Percentiles rank a stretch among this genome's conserved stretches.
phyloP scores from a whole-genome alignment of 2,888 invertebrate genomes.

The Cheilosia grossa region DNA sequence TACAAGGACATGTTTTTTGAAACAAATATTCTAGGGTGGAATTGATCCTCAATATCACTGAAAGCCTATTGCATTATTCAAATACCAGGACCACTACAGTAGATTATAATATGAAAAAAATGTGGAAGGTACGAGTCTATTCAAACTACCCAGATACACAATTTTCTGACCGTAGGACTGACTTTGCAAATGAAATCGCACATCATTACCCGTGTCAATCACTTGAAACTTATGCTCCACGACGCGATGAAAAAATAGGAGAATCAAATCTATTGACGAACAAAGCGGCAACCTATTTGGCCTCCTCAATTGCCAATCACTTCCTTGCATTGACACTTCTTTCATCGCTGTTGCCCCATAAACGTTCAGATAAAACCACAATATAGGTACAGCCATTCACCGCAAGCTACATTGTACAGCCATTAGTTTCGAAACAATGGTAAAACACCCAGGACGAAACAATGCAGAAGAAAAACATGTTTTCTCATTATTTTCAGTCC shows the following conservation, averaged over 20 bases:
- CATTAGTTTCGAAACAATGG: constrained; percentile 65
- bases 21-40: too few relatives aligned
- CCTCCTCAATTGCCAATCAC: constrained; percentile 57
- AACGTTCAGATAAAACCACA: constrained; percentile 40
- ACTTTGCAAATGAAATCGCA: too few relatives aligned
- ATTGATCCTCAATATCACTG: too few relatives aligned
- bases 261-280: not conserved
- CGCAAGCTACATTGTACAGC: constrained; percentile 32
- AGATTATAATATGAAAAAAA: too few relatives aligned
- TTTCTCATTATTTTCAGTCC: constrained; percentile 56
- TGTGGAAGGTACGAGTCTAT: too few relatives aligned
- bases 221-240: not conserved
- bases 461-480: constrained; percentile 51
- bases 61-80: too few relatives aligned
- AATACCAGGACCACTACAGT: too few relatives aligned
- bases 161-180: too few relatives aligned
- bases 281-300: not conserved
- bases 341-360: constrained; percentile 46
- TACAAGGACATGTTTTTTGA: too few relatives aligned
- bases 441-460: constrained; percentile 35
- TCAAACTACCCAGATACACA: too few relatives aligned
- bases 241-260: not conserved
- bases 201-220: not conserved
- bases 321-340: constrained; percentile 60
- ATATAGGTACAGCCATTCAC: constrained; percentile 28